A percentile compares a stretch with the other conserved stretches of the same genome.
These are phyloP conservation scores for Drosophila sucinea DNA, from an alignment of 1,140 invertebrate genomes.

Conservation along the genomic window DNA sequence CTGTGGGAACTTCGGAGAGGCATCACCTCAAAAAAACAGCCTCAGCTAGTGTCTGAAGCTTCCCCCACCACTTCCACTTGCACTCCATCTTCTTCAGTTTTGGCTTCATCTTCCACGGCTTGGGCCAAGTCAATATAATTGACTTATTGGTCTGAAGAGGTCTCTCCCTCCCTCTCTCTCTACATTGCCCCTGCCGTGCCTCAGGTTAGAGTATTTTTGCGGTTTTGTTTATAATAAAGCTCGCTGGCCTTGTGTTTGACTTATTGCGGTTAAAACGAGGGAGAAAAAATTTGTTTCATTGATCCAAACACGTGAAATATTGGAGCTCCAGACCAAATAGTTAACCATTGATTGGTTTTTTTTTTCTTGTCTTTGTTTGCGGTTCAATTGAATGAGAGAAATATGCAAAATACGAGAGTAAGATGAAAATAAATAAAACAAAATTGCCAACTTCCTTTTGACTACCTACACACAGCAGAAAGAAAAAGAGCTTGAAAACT, in stretches of 20 bases:
- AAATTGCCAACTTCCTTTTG: slow-evolving; percentile 37
- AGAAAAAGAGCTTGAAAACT: slow-evolving; percentile 10
- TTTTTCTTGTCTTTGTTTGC: slow-evolving; percentile 42
- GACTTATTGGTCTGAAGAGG: slow-evolving; percentile 65
- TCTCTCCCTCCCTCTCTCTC: slow-evolving; percentile 32
- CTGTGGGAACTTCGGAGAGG: slow-evolving; percentile 64
- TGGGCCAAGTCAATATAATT: slow-evolving; percentile 75
- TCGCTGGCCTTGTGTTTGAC: slow-evolving; percentile 77
- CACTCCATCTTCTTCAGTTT: slow-evolving; percentile 4
- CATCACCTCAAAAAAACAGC: slow-evolving; percentile 57
- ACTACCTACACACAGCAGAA: background rate
- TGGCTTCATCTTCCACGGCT: slow-evolving; percentile 53
- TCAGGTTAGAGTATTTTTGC: slow-evolving; percentile 28
- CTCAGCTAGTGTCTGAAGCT: background rate
- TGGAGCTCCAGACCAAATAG: slow-evolving; percentile 32
- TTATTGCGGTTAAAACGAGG: slow-evolving; percentile 67
- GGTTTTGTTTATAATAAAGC: slow-evolving; percentile 71
- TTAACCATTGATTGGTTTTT: slow-evolving; percentile 66
- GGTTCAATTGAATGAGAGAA: slow-evolving; percentile 67
- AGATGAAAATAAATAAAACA: background rate
- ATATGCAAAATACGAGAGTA: slow-evolving; percentile 60
- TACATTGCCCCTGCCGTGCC: background rate
- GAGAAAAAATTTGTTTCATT: slow-evolving; percentile 59
- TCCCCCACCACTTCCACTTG: background rate
- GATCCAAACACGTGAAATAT: slow-evolving; percentile 75